Evolutionary conservation across 1,140 invertebrate genomes (phyloP), one percentile per base, ranked within the genome.

Genomic region (Thereuonema tuberculata): DNA sequence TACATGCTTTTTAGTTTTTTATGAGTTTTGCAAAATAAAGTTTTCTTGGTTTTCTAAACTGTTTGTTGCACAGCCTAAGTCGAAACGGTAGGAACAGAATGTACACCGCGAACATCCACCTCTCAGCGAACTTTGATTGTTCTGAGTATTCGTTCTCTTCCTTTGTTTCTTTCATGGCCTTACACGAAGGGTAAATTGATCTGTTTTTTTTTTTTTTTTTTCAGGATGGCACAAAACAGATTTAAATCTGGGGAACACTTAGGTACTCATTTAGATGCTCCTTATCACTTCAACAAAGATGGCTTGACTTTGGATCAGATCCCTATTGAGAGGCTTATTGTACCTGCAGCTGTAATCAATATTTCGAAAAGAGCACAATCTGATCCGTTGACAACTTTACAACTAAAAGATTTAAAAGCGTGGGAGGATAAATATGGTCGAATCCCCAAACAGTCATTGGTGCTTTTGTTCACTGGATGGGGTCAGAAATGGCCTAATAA

Each of bases 391-490:
- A 67, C 68, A 46, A 24, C 31, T 24, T 52, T 70, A 2, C 62
- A 48, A 9, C 55, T 66, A 1, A 43, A 61, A 3, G 69, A 70
- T 56, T 1, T 70, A 0, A 26, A 46, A 25, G 29, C 47, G 3
- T 70, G 66, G 66, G 69, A 70, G 60, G n/a, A 54, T 17, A 61
- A 58, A 26, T 43, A 69, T 56, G 67, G 67, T 1, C 31, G 37
- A 27, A 67, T 71, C 29, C 70, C 70, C 1, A 29, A 60, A 28
- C 59, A 63, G 14, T 60, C 65, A 14, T 58, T 70, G 26, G 67
- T 71, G 1, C 17, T 71, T 2, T 67, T 71, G 65, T 64, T 69
- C 28, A 69, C 69, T 1, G 70, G 69, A 20, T 70, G 70, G 70
- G 46, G 27, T 23, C 12, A 59, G 2, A 56, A 58, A 12, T 69